These are phyloP conservation scores for Pardalotus punctatus DNA, from an alignment of 2,113 vertebrate genomes.

Conservation along the genomic window DNA sequence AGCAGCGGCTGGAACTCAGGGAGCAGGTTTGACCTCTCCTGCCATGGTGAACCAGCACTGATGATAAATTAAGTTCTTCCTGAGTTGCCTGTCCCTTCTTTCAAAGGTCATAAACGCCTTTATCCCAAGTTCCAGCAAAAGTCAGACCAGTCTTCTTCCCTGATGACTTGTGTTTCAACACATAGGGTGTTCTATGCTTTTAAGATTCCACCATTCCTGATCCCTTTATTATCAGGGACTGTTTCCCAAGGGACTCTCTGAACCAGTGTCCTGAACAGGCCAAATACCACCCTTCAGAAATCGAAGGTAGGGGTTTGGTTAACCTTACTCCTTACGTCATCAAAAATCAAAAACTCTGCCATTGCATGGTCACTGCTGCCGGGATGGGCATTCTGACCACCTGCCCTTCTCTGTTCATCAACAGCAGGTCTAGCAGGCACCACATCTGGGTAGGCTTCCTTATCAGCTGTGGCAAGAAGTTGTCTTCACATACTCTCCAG, in stretches of 20 bases:
- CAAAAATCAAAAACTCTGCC: not conserved
- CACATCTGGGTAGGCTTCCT: not conserved
- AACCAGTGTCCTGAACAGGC: not conserved
- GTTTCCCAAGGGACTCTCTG: not conserved
- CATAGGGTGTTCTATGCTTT: not conserved
- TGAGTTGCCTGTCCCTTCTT: not conserved
- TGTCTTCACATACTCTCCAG: not conserved
- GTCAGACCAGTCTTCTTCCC: not conserved
- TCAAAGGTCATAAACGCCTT: not conserved
- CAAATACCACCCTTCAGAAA: not conserved
- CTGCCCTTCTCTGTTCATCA: not conserved
- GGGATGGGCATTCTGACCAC: not conserved
- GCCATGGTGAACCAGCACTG: too few relatives aligned
- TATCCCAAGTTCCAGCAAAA: not conserved
- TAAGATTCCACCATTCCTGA: not conserved
- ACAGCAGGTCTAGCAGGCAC: not conserved
- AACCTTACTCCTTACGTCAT: not conserved
- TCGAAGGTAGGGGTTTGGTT: not conserved
- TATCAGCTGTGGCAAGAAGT: not conserved
- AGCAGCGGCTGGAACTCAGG: fast-evolving
- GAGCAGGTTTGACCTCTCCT: fast-evolving
- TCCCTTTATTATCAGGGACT: not conserved
- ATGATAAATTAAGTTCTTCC: not conserved
- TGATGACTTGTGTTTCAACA: not conserved
- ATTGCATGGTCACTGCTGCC: not conserved